Evolutionary conservation across 1,140 invertebrate genomes (phyloP), one percentile per base, ranked within the genome.

Genomic region (Pseudachorutes palmiensis): DNA sequence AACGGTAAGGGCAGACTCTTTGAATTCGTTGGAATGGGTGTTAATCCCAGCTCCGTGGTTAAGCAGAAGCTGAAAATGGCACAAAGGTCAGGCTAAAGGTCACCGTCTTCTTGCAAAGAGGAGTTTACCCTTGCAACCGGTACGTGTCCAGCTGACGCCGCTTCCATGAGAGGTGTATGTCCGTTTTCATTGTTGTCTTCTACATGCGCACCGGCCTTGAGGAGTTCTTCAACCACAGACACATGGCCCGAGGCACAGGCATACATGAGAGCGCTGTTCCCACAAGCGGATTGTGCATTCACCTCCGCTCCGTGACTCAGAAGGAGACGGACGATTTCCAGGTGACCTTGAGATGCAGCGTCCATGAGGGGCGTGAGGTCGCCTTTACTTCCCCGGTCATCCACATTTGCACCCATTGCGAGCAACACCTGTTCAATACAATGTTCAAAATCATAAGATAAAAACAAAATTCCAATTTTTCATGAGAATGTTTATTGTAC

Each of bases 101-200:
- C n/a, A n/a, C n/a, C n/a, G n/a, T n/a, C n/a, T 60, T 60, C 5
- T 29, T 12, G 12, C 58, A 5, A 22, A 9, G 30, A 26, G 32
- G 2, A 2, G 14, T 62, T 68, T 76, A 85, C 83, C 78, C 91
- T 91, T 0, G 94, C 94, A 1, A 98, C 92, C 74, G 87, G 88
- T 61, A 98, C 92, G 82, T 98, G 93, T 0, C 96, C 96, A 14
- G 94, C 93, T 70, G 92, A 95, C 32, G 96, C 94, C 14, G 96
- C 94, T 83, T 99, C 96, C 94, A 99, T 98, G 45, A 99, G 82
- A 28, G 97, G 94, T 55, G 97, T 99, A 81, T 99, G 97, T 16
- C 95, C 94, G 80, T 98, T 98, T 80, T 98, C 95, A 82, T 98
- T 98, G 79, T 97, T 92, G 80, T 96, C 94, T 81, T 99, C 97